These are phyloP conservation scores for Dasysyrphus albostriatus DNA, from an alignment of 2,888 invertebrate genomes.

Conservation along the genomic window DNA sequence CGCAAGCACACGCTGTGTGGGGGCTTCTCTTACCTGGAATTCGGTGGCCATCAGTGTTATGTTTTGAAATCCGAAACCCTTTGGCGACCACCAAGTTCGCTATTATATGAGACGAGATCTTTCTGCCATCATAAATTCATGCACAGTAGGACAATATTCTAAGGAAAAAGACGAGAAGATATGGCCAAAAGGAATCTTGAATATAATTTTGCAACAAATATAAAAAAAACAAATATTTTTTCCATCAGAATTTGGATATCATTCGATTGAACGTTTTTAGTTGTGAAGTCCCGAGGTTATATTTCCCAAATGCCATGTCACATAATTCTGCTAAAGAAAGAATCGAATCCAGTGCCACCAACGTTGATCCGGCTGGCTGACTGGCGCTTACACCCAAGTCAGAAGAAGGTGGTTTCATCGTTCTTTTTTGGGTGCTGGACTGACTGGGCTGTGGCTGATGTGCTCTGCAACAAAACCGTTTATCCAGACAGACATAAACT, in stretches of 20 bases:
- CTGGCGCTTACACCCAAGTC: constrained; percentile 6
- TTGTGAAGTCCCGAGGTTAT: constrained; percentile 10
- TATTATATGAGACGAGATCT: constrained; percentile 12
- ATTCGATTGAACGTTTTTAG: constrained; percentile 31
- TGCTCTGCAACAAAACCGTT: constrained; percentile 29
- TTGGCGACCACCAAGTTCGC: constrained; percentile 68
- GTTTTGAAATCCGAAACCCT: constrained; percentile 59
- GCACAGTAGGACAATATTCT: constrained; percentile 19
- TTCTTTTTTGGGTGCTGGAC: not conserved
- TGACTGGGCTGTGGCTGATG: not conserved
- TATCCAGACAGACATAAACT: constrained; percentile 21
- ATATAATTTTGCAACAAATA: not conserved
- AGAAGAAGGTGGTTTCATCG: constrained; percentile 14
- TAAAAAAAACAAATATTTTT: constrained; percentile 14
- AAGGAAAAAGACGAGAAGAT: not conserved
- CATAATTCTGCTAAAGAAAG: constrained; percentile 38
- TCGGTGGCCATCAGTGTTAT: constrained; percentile 57
- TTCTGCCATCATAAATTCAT: constrained; percentile 46
- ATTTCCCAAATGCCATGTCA: constrained; percentile 37
- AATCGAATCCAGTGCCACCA: constrained; percentile 54
- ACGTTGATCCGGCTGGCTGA: constrained; percentile 45
- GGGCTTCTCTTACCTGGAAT: constrained; percentile 59
- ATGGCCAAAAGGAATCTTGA: constrained; percentile 18
- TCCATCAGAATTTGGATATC: constrained; percentile 49
- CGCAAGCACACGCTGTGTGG: constrained; percentile 61